These are phyloP conservation scores for Ylistrum balloti DNA, from an alignment of 1,140 invertebrate species.

Conservation along the genomic window DNA sequence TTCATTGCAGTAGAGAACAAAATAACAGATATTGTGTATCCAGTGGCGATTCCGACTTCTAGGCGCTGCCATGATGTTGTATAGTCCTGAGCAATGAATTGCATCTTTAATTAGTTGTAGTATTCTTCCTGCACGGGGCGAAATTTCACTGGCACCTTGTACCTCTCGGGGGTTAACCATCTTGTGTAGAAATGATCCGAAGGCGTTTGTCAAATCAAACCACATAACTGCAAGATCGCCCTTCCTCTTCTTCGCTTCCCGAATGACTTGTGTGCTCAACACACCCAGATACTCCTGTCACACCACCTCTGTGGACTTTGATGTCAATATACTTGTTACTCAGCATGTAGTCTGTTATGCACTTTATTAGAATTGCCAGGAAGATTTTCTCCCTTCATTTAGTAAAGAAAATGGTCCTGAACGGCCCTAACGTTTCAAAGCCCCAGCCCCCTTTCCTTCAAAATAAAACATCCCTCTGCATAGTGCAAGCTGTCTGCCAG, in stretches of 20 bases:
- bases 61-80: constrained; percentile 43
- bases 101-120: neutral
- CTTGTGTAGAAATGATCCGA: too few relatives aligned
- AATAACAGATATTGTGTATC: constrained; percentile 46
- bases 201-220: too few relatives aligned
- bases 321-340: constrained; percentile 50
- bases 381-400: neutral
- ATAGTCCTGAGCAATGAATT: constrained; percentile 8
- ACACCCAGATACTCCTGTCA: constrained; percentile 54
- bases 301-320: constrained; percentile 55
- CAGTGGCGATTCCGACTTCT: constrained; percentile 46
- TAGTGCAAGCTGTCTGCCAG: constrained; percentile 41
- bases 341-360: constrained; percentile 45
- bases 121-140: neutral
- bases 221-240: too few relatives aligned
- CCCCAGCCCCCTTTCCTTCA: constrained; percentile 35
- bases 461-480: constrained; percentile 49
- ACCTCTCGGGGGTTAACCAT: too few relatives aligned
- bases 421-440: constrained; percentile 1
- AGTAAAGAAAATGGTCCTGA: too few relatives aligned
- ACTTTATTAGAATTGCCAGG: neutral
- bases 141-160: constrained; percentile 11
- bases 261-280: constrained; percentile 52
- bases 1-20: constrained; percentile 53
- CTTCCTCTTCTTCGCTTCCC: too few relatives aligned